Conservation (phyloP, 2,888 invertebrate genomes). For the Argynnis bischoffii region DNA sequence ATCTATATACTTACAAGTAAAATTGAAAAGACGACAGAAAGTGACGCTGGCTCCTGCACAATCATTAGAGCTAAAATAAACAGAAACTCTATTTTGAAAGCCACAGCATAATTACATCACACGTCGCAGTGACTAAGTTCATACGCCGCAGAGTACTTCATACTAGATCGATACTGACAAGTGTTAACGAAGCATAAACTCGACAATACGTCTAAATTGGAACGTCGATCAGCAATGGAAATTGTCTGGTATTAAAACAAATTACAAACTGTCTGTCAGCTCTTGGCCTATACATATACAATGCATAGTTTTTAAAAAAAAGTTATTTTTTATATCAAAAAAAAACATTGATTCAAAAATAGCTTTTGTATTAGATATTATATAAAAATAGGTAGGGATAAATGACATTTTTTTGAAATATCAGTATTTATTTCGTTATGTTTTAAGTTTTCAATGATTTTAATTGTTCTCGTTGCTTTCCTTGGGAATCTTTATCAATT, state of each 20-base stretch:
- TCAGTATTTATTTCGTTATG: slow-evolving; percentile 80
- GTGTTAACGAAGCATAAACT: slow-evolving; percentile 28
- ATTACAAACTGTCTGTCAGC: slow-evolving; percentile 6
- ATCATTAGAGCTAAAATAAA: not conserved
- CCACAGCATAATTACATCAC: slow-evolving; percentile 15
- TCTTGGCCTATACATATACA: slow-evolving; percentile 16
- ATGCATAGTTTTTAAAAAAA: slow-evolving; percentile 7
- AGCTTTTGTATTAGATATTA: slow-evolving; percentile 21
- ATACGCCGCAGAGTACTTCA: slow-evolving; percentile 18
- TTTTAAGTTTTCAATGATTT: slow-evolving; percentile 80
- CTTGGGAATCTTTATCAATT: slow-evolving; percentile 78
- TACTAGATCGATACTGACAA: slow-evolving; percentile 37
- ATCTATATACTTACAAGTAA: slow-evolving; percentile 30
- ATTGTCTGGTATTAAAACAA: slow-evolving; percentile 14
- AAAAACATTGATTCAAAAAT: not conserved
- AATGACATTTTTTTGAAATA: slow-evolving; percentile 54
- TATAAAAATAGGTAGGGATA: slow-evolving; percentile 26
- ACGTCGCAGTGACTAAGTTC: slow-evolving; percentile 20
- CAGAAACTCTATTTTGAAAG: slow-evolving; percentile 14
- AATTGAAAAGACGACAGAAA: not conserved
- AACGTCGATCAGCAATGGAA: slow-evolving; percentile 1
- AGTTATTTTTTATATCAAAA: slow-evolving; percentile 1
- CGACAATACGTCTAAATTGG: slow-evolving; percentile 27
- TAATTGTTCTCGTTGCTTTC: slow-evolving; percentile 81
- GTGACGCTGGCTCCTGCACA: too few species aligned